Evolutionary conservation across 2,888 invertebrate species (phyloP), one percentile per base, ranked within the genome.

Genomic region (Agonopterix arenella): DNA sequence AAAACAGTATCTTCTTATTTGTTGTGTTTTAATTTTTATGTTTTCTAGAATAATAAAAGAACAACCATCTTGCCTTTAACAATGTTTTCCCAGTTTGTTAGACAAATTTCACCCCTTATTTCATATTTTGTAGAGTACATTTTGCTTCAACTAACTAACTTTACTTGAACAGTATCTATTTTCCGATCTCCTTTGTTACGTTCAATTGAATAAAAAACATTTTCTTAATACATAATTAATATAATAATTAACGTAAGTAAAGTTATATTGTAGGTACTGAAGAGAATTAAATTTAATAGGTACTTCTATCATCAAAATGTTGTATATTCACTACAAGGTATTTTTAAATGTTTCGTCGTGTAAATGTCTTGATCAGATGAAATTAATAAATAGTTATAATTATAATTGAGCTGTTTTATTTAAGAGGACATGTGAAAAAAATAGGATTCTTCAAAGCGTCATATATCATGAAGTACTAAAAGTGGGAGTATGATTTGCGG

Each of bases 361-460:
- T 69, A 64, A 61, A 62, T 62, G 64, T 63, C 60, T 51, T 56
- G 58, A 60, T 62, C 60, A 62, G 58, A 59, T 47, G 60, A 59
- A 62, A 54, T 58, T 54, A 66, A 59, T 66, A 67, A 62, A 64
- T 66, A 64, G 61, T 57, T 63, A 63, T 66, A 71, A 69, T 62
- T 66, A 28, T 28, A 67, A 67, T 61, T 28, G 38, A 56, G 38
- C 48, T 50, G 53, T 69, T 60, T 66, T 58, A 62, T 61, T 61
- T 57, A 36, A 28, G 28, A n/a, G n/a, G n/a, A n/a, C n/a, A n/a
- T n/a, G n/a, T n/a, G n/a, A n/a, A n/a, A n/a, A n/a, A n/a, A n/a
- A n/a, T n/a, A n/a, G n/a, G n/a, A n/a, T n/a, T n/a, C n/a, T n/a
- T n/a, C n/a, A n/a, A n/a, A n/a, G n/a, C n/a, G n/a, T n/a, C n/a